phyloP scores from a whole-genome alignment of 2,113 vertebrate species.

The Electrona antarctica region DNA sequence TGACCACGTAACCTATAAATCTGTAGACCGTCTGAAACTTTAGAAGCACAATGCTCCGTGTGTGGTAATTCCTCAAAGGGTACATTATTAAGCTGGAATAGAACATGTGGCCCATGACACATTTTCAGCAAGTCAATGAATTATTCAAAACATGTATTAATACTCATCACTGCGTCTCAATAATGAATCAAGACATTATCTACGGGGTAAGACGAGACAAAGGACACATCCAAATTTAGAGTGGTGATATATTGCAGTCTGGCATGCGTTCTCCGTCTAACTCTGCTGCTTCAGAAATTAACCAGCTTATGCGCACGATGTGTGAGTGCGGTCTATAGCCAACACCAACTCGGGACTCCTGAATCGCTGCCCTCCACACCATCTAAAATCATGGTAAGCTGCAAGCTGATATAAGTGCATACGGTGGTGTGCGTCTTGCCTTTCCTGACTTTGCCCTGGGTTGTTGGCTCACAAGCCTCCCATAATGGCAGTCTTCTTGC shows the following conservation, averaged over 20 bases:
- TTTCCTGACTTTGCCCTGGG: no score
- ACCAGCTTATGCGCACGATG: not conserved
- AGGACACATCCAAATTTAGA: slow-evolving; percentile 26
- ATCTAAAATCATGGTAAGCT: no score
- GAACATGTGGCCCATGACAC: slow-evolving; percentile 49
- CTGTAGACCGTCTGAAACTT: slow-evolving; percentile 38
- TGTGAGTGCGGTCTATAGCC: no score
- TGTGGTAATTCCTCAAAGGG: slow-evolving; percentile 44
- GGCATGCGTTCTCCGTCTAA: not conserved
- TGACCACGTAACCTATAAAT: slow-evolving; percentile 29
- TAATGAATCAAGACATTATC: slow-evolving; percentile 41
- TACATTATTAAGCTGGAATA: slow-evolving; percentile 53
- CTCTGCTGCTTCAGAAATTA: not conserved
- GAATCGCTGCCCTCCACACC: no score
- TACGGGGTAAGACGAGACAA: slow-evolving; percentile 9
- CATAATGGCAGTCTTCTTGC: no score
- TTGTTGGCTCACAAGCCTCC: no score
- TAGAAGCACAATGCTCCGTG: slow-evolving; percentile 29
- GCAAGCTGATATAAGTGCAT: no score
- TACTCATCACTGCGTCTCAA: slow-evolving; percentile 49
- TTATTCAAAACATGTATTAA: slow-evolving; percentile 64
- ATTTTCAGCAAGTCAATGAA: slow-evolving; percentile 49
- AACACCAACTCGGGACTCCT: no score
- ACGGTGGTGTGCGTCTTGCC: no score
- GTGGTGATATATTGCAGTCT: not conserved